Evolutionary conservation across 2,113 vertebrate species (phyloP).

Genomic region (Boulengeromyrus knoepffleri): DNA sequence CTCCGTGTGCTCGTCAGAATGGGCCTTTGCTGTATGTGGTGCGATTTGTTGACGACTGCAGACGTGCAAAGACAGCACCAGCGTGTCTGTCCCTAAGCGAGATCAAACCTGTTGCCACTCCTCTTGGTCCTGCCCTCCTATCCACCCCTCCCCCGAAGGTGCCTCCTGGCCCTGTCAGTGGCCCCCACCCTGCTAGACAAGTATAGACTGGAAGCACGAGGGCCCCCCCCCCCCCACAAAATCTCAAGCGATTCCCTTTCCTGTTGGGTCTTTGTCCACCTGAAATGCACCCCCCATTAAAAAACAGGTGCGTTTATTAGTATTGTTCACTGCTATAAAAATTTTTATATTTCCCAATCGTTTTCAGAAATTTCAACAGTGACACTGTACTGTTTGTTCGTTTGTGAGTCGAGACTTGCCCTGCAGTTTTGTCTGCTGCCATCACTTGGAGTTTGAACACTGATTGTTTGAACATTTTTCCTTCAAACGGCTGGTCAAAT

Average conservation of each 20-base stretch:
- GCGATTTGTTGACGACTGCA: background rate
- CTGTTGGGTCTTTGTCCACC: background rate
- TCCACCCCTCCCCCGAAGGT: constrained; percentile 30
- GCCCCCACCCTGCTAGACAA: constrained; percentile 1
- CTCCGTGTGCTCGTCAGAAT: constrained; percentile 9
- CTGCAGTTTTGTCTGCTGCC: background rate
- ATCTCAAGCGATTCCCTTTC: too few relatives aligned
- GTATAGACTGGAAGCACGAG: constrained; percentile 4
- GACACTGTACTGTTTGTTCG: background rate
- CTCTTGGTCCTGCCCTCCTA: constrained; percentile 23
- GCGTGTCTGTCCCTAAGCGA: constrained; percentile 49
- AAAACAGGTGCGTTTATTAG: background rate
- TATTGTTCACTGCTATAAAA: background rate
- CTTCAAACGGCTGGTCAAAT: background rate
- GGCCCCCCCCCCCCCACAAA: background rate
- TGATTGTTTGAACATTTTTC: background rate
- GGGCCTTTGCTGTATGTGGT: background rate
- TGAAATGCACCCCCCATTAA: background rate
- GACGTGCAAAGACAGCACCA: constrained; percentile 37
- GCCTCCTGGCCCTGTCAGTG: constrained; percentile 25
- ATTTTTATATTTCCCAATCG: background rate
- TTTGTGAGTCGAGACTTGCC: background rate
- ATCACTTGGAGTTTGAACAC: background rate
- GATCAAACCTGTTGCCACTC: constrained; percentile 44
- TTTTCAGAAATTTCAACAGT: background rate